Conservation (phyloP, 2,113 vertebrate genomes). For the Platanista minor region DNA sequence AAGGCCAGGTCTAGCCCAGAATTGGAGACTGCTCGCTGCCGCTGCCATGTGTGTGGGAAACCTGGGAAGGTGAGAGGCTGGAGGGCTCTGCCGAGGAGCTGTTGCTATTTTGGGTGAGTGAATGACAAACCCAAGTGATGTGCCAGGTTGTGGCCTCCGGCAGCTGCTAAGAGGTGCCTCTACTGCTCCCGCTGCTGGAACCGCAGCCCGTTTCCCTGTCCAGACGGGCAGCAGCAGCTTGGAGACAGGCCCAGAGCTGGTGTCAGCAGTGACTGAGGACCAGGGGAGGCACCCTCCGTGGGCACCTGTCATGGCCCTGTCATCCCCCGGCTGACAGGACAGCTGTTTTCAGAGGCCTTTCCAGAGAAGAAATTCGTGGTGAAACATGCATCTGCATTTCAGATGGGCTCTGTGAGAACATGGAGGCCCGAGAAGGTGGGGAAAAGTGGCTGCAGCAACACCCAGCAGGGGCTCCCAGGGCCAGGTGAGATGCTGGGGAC, state of each 20-base stretch:
- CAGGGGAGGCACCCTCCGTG: accelerated
- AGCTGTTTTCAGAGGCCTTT: background rate
- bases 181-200: accelerated
- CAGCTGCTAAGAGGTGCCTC: background rate
- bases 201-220: accelerated
- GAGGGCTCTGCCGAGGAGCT: background rate
- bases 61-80: too few relatives aligned
- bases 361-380: background rate
- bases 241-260: background rate
- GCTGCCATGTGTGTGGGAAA: background rate
- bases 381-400: accelerated
- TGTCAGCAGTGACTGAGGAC: background rate
- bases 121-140: background rate
- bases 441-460: background rate
- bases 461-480: background rate
- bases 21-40: accelerated
- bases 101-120: background rate
- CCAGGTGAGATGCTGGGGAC: background rate
- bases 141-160: background rate
- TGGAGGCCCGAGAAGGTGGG: accelerated
- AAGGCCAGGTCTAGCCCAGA: accelerated
- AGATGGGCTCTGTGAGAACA: accelerated
- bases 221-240: background rate
- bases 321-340: background rate
- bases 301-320: too few relatives aligned